Base-by-base conservation (phyloP, 2,888 invertebrate genomes). In the Lycocerus yunnanus region DNA sequence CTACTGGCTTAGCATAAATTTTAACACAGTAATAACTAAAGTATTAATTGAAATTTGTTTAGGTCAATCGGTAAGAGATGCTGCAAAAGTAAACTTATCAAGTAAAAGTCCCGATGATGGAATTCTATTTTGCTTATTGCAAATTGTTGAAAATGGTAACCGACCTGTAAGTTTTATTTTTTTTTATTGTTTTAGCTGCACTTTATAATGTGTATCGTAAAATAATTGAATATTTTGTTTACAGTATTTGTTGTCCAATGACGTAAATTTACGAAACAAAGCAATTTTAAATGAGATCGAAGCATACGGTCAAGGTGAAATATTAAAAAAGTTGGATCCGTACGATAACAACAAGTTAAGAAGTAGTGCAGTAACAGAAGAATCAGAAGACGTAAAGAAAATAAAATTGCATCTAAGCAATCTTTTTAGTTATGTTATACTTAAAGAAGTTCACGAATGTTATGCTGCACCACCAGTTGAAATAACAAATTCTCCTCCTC, bases 171-270 rank as follows among this genome's bases (percentile, higher is more conserved):
- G 70, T 76, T 63, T 15, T 0, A 60, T 60, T 60, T 15, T 60
- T 24, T 9, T 21, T 21, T 21, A 2, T 21, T 21, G 21, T 9
- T 8, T 21, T 3, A 3, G 18, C 18, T 18, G 18, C 4, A 8
- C 24, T 24, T 1, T 24, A 2, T 1, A 24, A 3, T 27, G 13
- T 8, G 2, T 60, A 9, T 5, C 16, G 8, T n/a, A 15, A 15
- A 60, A 15, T 60, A 60, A 11, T 18, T 63, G 2, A n/a, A 61
- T 13, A 61, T 63, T 14, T 66, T 72, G 58, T 81, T 84, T 85
- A n/a, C 84, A 91, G 91, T 87, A 91, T 13, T 84, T 91, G 4
- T 80, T 91, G 18, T 89, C 91, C 15, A 90, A 90, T 81, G 91
- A 91, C 82, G 88, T 89, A 81, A 90, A 90, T 82, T 84, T 91